Conservation (phyloP, 1,140 invertebrate species). For the Drosophila gunungcola region DNA sequence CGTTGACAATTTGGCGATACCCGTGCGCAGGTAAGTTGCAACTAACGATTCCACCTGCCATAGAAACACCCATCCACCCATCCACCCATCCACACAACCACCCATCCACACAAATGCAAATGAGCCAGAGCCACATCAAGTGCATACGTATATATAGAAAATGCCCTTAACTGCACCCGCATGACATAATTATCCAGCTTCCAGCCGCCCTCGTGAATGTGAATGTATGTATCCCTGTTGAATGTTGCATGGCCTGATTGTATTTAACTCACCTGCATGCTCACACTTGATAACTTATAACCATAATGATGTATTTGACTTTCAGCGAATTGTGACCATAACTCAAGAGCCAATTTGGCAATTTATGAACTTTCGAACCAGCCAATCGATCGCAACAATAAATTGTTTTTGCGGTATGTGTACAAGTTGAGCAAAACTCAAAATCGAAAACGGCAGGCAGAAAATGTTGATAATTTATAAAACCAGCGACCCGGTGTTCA, state of each 20-base stretch:
- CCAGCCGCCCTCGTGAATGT: not conserved
- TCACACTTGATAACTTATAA: slow-evolving; percentile 9
- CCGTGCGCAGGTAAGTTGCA: slow-evolving; percentile 84
- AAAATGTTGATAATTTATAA: slow-evolving; percentile 52
- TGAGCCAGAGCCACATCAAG: slow-evolving; percentile 20
- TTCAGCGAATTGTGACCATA: slow-evolving; percentile 58
- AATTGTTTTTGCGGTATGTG: slow-evolving; percentile 12
- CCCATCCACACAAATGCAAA: slow-evolving; percentile 28
- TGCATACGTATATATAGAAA: not conserved
- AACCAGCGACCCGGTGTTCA: slow-evolving; percentile 10
- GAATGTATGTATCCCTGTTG: slow-evolving; percentile 15
- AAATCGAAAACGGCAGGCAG: slow-evolving; percentile 3
- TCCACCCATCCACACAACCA: not conserved
- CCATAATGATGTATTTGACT: slow-evolving; percentile 29
- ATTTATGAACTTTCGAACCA: slow-evolving; percentile 23
- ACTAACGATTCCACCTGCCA: slow-evolving; percentile 39
- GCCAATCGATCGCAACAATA: slow-evolving; percentile 6
- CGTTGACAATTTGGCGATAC: slow-evolving; percentile 86
- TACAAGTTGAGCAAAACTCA: slow-evolving; percentile 2
- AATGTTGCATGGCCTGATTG: slow-evolving; percentile 42
- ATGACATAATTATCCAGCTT: slow-evolving; percentile 19
- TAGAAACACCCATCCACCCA: not conserved
- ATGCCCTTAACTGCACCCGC: slow-evolving; percentile 20
- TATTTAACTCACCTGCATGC: slow-evolving; percentile 28
- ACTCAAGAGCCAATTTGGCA: slow-evolving; percentile 7